Percentiles rank a stretch among this genome's conserved stretches.
These are phyloP conservation scores for Diorhabda carinulata DNA, from an alignment of 1,140 invertebrate species.

Conservation along the genomic window DNA sequence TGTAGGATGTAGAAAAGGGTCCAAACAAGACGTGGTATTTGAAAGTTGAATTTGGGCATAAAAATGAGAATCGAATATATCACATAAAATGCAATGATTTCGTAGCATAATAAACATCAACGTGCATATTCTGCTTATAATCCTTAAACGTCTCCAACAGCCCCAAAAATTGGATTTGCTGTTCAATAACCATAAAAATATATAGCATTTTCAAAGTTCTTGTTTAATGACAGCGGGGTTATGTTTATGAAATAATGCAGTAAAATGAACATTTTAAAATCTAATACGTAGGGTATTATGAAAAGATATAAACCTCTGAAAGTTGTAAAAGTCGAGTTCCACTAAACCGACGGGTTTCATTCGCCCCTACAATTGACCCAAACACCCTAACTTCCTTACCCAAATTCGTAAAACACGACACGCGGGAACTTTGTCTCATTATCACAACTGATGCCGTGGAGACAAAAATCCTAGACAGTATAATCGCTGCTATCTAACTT, in stretches of 20 bases:
- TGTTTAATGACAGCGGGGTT: conserved; percentile 44
- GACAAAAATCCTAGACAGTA: background rate
- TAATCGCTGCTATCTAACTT: background rate
- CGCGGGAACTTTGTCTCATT: background rate
- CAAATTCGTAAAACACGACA: conserved; percentile 13
- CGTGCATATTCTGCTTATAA: conserved; percentile 40
- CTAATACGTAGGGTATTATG: conserved; percentile 42
- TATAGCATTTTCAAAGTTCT: conserved; percentile 45
- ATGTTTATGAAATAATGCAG: conserved; percentile 49
- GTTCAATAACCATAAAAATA: conserved; percentile 49
- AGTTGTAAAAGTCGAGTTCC: conserved; percentile 40
- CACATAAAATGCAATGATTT: conserved; percentile 42
- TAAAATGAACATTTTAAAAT: conserved; percentile 47
- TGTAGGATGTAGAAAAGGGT: background rate
- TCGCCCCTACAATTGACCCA: conserved; percentile 13
- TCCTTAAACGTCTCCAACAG: conserved; percentile 43
- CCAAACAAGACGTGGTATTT: background rate
- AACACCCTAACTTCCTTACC: conserved; percentile 17
- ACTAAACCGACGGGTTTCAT: conserved; percentile 6
- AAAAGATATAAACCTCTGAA: conserved; percentile 44
- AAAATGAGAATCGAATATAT: conserved; percentile 40
- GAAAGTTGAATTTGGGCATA: conserved; percentile 33
- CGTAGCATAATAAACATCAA: conserved; percentile 40
- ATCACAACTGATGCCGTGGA: background rate
- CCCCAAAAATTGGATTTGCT: conserved; percentile 48